Percentiles rank a stretch among this genome's conserved stretches.
Conservation (phyloP, 2,888 invertebrate genomes). For the Gibbula magus region DNA sequence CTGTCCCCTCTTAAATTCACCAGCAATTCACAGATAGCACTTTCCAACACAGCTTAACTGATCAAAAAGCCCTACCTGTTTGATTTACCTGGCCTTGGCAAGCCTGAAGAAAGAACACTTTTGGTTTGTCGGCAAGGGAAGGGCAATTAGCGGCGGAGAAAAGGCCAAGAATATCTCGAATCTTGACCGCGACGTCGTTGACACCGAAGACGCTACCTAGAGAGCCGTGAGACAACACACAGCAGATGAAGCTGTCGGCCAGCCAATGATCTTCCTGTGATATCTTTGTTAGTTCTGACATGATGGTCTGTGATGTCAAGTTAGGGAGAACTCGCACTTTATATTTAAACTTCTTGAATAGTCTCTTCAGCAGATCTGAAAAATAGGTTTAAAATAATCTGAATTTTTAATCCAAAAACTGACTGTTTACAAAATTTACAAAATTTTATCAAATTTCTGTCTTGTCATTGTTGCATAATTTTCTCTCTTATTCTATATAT, state of each 20-base stretch:
- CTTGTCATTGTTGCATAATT: too few relatives aligned
- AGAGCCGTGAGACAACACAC: not conserved
- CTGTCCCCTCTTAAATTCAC: too few relatives aligned
- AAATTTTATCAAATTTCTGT: too few relatives aligned
- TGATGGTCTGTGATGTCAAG: not conserved
- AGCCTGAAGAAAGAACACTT: not conserved
- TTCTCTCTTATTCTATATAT: too few relatives aligned
- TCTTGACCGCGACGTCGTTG: not conserved
- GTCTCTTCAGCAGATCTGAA: not conserved
- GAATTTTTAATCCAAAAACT: too few relatives aligned
- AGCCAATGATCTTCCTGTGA: not conserved
- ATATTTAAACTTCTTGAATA: not conserved
- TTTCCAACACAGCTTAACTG: too few relatives aligned
- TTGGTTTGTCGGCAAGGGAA: not conserved
- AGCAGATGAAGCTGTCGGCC: slow-evolving; percentile 3
- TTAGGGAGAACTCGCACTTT: not conserved
- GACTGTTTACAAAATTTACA: too few relatives aligned
- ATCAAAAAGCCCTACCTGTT: not conserved
- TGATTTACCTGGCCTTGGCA: not conserved
- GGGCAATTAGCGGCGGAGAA: not conserved
- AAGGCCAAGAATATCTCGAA: not conserved
- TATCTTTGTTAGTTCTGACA: not conserved
- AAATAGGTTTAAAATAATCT: too few relatives aligned
- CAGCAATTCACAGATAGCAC: too few relatives aligned
- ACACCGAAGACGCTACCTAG: not conserved